These are phyloP conservation scores for Andrena camellia DNA, from an alignment of 2,888 invertebrate genomes.

Conservation along the genomic window DNA sequence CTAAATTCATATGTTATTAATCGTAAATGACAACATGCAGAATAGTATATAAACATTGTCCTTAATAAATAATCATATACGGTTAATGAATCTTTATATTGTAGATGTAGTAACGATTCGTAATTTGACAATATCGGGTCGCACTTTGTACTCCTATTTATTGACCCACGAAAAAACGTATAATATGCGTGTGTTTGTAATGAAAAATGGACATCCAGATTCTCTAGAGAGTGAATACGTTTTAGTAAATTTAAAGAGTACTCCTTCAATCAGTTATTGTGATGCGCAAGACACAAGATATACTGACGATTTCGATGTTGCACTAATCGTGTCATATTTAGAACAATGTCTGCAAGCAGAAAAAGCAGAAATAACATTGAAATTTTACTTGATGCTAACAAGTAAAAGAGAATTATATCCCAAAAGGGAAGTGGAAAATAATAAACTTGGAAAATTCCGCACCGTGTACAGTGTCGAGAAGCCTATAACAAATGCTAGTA, in stretches of 20 bases:
- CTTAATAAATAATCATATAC: not conserved
- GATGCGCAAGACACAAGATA: conserved; percentile 88
- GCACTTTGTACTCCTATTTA: conserved; percentile 90
- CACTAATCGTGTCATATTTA: conserved; percentile 88
- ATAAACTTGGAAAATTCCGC: conserved; percentile 88
- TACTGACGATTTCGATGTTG: conserved; percentile 89
- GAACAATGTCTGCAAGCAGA: conserved; percentile 81
- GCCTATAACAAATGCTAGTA: conserved; percentile 75
- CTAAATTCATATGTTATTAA: too few relatives aligned
- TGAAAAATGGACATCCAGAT: conserved; percentile 84
- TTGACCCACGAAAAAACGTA: conserved; percentile 89
- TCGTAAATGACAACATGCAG: too few relatives aligned
- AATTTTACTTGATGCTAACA: conserved; percentile 82
- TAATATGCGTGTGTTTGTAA: conserved; percentile 89
- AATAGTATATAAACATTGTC: not conserved
- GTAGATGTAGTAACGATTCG: conserved; percentile 87
- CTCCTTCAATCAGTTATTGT: conserved; percentile 87
- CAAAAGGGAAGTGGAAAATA: conserved; percentile 87
- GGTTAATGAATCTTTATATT: conserved; percentile 27
- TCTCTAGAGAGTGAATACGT: conserved; percentile 87
- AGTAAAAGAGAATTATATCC: conserved; percentile 87
- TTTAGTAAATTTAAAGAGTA: conserved; percentile 87
- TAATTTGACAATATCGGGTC: conserved; percentile 88
- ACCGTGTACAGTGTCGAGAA: conserved; percentile 86
- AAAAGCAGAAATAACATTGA: conserved; percentile 80